Base-by-base conservation (phyloP, 1,140 invertebrate species). In the Leptopilina boulardi region DNA sequence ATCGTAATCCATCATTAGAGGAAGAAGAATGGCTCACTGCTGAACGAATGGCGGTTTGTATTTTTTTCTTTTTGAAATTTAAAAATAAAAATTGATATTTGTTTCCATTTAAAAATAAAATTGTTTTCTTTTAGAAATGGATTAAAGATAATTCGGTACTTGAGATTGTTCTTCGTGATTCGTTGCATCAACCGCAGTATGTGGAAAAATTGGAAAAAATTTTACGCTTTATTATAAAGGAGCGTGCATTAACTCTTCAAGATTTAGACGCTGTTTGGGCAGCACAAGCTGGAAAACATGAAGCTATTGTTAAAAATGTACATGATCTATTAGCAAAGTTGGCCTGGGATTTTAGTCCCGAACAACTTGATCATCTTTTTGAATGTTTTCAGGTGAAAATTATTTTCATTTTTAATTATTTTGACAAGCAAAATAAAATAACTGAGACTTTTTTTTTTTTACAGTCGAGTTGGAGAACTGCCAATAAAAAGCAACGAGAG, bases 121-220 rank as follows among this genome's bases (percentile, higher is more conserved):
- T 73, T 54, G 74, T 59, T 74, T 80, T 73, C 80, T 88, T 91
- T 44, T 87, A 97, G 96, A 96, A 95, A 92, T 99, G 98, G 98
- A 97, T 99, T 66, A 97, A 98, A 86, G 96, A 99, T 86, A 99
- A 99, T 87, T 95, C 97, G 87, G 98, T 99, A 10, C 92, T 99
- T 66, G 97, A 98, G 89, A 99, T 99, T 83, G 98, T 99, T 15
- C 92, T 99, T 74, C 92, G 97, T 30, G 98, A 99, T 91, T 99
- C 97, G 11, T 92, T 99, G 54, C 98, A 99, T 92, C 98, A 99
- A 87, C 98, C 98, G 1, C 97, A 98, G 87, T 99, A 99, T 91
- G 98, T 99, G 26, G 98, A 99, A 86, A 98, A 99, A 86, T 90
- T 99, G 81, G 98, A 99, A 87, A 99, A 99, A 92, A 99, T 99